These are phyloP conservation scores for Tragelaphus scriptus DNA, from an alignment of 2,113 vertebrate genomes.

Conservation along the genomic window DNA sequence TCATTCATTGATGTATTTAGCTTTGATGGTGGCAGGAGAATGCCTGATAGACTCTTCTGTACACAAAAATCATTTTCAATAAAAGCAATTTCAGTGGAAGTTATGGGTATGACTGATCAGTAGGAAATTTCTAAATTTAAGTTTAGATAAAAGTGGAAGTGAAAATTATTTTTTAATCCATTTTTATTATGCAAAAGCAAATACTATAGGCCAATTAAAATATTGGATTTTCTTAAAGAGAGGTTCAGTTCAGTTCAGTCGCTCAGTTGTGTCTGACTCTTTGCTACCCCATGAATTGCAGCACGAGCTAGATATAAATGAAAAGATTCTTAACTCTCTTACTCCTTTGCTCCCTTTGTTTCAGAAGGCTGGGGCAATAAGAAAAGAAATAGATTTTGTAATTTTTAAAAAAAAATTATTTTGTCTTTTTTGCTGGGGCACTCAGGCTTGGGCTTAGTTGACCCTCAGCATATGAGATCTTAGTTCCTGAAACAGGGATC, in stretches of 20 bases:
- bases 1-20: background rate
- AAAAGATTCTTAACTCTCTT: background rate
- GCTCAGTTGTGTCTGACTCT: accelerated
- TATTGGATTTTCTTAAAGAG: background rate
- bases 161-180: background rate
- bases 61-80: background rate
- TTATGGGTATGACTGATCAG: background rate
- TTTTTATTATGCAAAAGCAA: background rate
- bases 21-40: background rate
- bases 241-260: background rate
- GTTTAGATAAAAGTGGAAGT: background rate
- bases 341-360: background rate
- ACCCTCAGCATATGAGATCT: background rate
- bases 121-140: background rate
- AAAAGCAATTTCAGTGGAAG: background rate
- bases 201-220: background rate
- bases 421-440: background rate
- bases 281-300: too few species aligned
- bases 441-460: background rate
- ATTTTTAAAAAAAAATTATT: accelerated
- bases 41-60: background rate
- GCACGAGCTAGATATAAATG: background rate
- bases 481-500: background rate
- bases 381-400: background rate
- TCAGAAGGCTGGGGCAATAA: background rate